phyloP scores from a whole-genome alignment of 2,888 invertebrate species.

The Sesia bembeciformis region DNA sequence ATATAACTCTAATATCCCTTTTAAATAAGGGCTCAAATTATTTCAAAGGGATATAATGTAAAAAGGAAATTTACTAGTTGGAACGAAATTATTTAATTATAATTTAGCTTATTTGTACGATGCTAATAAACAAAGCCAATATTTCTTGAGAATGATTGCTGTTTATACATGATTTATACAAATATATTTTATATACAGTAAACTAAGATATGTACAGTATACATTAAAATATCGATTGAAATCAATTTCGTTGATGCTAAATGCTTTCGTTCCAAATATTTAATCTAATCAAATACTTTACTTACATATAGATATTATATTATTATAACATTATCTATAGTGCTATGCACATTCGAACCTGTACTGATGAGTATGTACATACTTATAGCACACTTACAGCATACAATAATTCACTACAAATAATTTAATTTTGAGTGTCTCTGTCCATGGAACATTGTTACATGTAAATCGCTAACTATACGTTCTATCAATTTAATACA shows the following conservation, averaged over 20 bases:
- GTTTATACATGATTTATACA: conserved; percentile 16
- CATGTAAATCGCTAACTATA: not conserved
- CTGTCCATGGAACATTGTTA: not conserved
- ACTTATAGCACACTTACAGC: conserved; percentile 15
- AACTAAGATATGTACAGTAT: conserved; percentile 46
- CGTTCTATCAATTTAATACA: conserved; percentile 3
- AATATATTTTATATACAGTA: conserved; percentile 33
- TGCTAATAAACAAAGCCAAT: conserved; percentile 17
- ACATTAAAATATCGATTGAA: not conserved
- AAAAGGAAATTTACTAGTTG: not conserved
- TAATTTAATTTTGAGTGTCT: not conserved
- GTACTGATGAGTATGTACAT: conserved; percentile 12
- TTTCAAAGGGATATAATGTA: conserved; percentile 62
- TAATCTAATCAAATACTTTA: conserved; percentile 10
- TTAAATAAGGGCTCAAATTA: conserved; percentile 72
- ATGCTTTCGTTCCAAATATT: not conserved
- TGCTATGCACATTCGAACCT: conserved; percentile 48
- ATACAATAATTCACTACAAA: conserved; percentile 7
- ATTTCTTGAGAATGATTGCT: conserved; percentile 2
- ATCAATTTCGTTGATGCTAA: conserved; percentile 8
- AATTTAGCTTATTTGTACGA: conserved; percentile 11
- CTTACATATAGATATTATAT: conserved; percentile 20
- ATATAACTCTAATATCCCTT: conserved; percentile 57
- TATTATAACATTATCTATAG: conserved; percentile 15
- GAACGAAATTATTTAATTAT: not conserved